Base-by-base conservation (phyloP, 2,113 vertebrate species). In the Thunnus maccoyii region DNA sequence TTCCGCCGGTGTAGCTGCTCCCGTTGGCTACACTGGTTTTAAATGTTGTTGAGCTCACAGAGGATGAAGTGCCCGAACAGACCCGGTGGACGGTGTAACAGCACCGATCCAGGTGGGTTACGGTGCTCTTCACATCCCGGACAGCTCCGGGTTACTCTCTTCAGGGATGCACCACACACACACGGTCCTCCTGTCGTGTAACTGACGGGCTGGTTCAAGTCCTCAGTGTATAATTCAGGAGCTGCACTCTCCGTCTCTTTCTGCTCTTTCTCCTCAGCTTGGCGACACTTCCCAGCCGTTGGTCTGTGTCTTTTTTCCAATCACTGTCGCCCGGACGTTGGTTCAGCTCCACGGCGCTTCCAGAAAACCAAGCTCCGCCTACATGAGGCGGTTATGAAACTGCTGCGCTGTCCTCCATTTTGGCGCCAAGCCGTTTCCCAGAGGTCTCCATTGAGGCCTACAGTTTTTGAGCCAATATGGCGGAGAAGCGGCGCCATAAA, bases 351-450 rank as follows among this genome's bases (percentile, higher is more conserved):
- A 32, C 73, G 36, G 90, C 86, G 92, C 90, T 89, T 91, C 87
- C 89, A 92, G 90, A 92, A 92, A 84, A 57, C 66, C 76, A 88
- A 76, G 85, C 95, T 93, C 94, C 95, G 86, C 94, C 95, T 76
- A 90, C 92, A 75, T 70, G 50, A 60, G 25, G 12, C 18, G 71
- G 72, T 93, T 94, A 93, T 73, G 94, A 94, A 95, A 93, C 95
- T 93, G 91, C 22, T 48, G 62, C 64, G 16, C 55, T 30, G 62
- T 47, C 86, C 90, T 85, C 94, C 95, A 95, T 94, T 80, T 89
- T 89, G 95, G 94, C 88, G 90, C 92, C 48, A 2, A 14, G 16
- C 72, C 30, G 55, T 79, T 80, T 58, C 80, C 83, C 76, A 52
- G 65, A 61, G 36, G 66, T 80, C 69, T 18, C 27, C 12, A 2